These are phyloP conservation scores for Lithobius niger DNA, from an alignment of 1,140 invertebrate species.

Conservation along the genomic window DNA sequence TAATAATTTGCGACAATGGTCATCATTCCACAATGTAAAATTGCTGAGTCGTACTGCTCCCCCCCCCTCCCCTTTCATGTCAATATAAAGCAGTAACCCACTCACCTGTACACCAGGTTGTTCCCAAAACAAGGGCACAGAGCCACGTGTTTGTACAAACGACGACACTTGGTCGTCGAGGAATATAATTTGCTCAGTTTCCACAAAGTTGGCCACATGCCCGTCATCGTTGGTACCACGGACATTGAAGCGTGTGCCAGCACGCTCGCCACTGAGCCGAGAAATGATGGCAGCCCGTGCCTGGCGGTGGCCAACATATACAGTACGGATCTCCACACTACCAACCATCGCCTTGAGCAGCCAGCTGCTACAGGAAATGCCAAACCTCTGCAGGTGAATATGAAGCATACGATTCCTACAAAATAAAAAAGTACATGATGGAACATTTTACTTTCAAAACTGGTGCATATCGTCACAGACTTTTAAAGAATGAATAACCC, in stretches of 20 bases:
- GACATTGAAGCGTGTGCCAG: conserved; percentile 93
- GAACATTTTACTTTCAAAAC: no score
- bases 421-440: conserved; percentile 19
- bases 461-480: no score
- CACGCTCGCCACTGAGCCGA: conserved; percentile 87
- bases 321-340: conserved; percentile 86
- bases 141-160: conserved; percentile 69
- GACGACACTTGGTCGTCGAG: conserved; percentile 60
- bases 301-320: conserved; percentile 85
- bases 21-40: no score
- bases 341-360: conserved; percentile 88
- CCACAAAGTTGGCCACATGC: conserved; percentile 98
- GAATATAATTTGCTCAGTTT: conserved; percentile 94
- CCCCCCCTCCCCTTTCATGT: no score
- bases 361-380: conserved; percentile 76
- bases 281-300: conserved; percentile 88
- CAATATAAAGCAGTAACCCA: no score
- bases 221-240: conserved; percentile 98
- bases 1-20: no score
- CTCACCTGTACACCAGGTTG: conserved; percentile 89
- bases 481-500: no score
- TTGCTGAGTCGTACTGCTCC: no score
- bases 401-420: conserved; percentile 81
- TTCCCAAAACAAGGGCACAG: conserved; percentile 97
- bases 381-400: conserved; percentile 77